Base-by-base conservation (phyloP, 2,113 vertebrate genomes). In the Carassius gibelio region DNA sequence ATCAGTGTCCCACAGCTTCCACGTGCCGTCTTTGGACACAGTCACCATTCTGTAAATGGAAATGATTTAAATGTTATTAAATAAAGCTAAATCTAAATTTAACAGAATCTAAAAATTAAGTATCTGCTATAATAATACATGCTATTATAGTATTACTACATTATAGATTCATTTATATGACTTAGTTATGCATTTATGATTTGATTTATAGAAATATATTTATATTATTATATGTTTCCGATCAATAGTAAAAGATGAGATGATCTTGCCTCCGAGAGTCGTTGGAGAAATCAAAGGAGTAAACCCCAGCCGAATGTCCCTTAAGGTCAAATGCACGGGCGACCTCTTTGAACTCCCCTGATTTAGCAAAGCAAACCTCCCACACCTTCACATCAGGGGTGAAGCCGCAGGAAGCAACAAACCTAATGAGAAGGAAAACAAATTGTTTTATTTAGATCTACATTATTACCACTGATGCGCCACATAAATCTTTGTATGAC, bases 331-430 rank as follows among this genome's bases (percentile, higher is more conserved):
- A 99, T 0, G 97, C 97, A 84, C 97, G 94, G 4, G 86, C 68
- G 36, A 98, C 97, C 81, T 99, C 98, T 80, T 84, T 96, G 91
- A 99, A 99, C 14, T 97, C 96, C 11, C 97, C 96, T 0, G 93
- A 93, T 90, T 98, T 99, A 48, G 91, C 91, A 68, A 98, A 99
- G 92, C 96, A 97, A 57, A 99, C 94, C 83, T 99, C 98, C 97
- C 98, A 99, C 62, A 99, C 95, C 88, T 99, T 99, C 69, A 99
- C 98, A 0, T 99, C 97, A 0, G 97, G 96, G 4, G 97, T 99
- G 83, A 99, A 99, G 71, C 98, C 98, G 55, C 98, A 99, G 0
- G 97, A 98, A 0, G 95, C 97, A 17, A 99, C 97, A 87, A 99
- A 99, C 93, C 98, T 99, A 14, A 23, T 11, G 3, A 71, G 88